Evolutionary conservation across 92 coral and sea anemone species (phyloP), one percentile per base, ranked within the genome.

Genomic region (Palythoa grandis): DNA sequence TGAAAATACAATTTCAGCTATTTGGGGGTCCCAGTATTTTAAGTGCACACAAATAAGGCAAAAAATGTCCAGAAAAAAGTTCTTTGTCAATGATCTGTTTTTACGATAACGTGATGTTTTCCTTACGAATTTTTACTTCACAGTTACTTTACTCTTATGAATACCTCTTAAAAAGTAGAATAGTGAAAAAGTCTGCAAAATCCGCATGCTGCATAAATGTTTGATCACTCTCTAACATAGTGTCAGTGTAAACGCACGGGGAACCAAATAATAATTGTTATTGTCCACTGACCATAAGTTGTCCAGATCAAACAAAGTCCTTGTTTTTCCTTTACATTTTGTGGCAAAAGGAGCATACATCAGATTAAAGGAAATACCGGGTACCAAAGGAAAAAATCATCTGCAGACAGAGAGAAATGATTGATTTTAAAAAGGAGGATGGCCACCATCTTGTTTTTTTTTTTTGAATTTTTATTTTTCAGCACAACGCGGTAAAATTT

Each of bases 231-330:
- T 54, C 60, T 54, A 54, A 54, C 5, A 54, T 54, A 20, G 20
- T 20, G 66, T 60, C 66, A 60, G 66, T 60, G 19, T 20, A 60
- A 60, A 60, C 20, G 24, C 66, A 60, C 66, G 15, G 66, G 66
- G 66, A 60, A 20, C 66, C 66, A 0, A 60, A 14, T 60, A 60
- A 14, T 60, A 14, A 4, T 60, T 60, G 66, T 16, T 60, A 16
- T 60, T 74, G 79, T 74, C 79, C 79, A 56, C 79, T 74, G 79
- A 74, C 79, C 79, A 74, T 74, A 74, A 25, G 79, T 74, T 74
- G 79, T 74, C 79, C 79, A 74, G 37, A 74, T 74, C 79, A 74
- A 74, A 74, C 20, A 75, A 73, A 73, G 48, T 25, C 80, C 80
- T 75, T 75, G 8, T 19, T 19, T 75, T 75, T 75, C 80, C 80